Base-by-base conservation (phyloP, 2,888 invertebrate species). In the Ichneumoninae sp. region DNA sequence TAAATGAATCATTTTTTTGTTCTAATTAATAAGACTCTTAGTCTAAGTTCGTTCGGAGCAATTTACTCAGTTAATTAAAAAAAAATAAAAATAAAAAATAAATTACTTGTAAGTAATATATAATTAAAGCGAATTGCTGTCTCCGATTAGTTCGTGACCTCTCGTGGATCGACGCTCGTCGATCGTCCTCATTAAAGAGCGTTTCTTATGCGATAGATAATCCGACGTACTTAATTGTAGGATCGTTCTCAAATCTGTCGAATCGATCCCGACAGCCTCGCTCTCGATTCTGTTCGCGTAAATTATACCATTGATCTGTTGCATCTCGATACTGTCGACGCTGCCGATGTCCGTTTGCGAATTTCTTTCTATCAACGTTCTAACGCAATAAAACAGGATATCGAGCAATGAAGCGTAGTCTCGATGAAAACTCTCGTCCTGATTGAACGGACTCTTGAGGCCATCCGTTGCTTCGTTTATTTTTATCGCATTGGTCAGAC, bases 361-460 rank as follows among this genome's bases (percentile, higher is more conserved):
- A 30, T 40, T 13, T 44, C 4, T 30, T 72, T 54, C 62, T 22
- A 10, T 60, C 33, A 71, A 72, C 3, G 66, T 77, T 84, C 54
- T 77, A 30, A 79, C 83, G 57, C 54, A 84, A 78, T 80, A 82
- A 82, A 86, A 86, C 47, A 88, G 72, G 22, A 88, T 85, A 85
- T 89, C 87, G 13, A 90, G 57, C 8, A 92, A 86, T 74, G 91
- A 91, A 77, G 94, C 91, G 60, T 92, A 91, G 93, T 95, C 95
- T 79, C 94, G 91, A 88, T 95, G 95, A 84, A 94, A 94, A 85
- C 94, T 94, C 8, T 94, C 93, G 80, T 95, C 94, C 90, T 94
- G 94, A 76, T 94, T 93, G 89, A 95, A 95, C 2, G 95, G 95
- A 90, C 95, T 95, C 80, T 94, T 88, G 26, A 93, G 26, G 40